Base-by-base conservation (phyloP, 2,797 vertebrate genomes). In the Hydrophis major region DNA sequence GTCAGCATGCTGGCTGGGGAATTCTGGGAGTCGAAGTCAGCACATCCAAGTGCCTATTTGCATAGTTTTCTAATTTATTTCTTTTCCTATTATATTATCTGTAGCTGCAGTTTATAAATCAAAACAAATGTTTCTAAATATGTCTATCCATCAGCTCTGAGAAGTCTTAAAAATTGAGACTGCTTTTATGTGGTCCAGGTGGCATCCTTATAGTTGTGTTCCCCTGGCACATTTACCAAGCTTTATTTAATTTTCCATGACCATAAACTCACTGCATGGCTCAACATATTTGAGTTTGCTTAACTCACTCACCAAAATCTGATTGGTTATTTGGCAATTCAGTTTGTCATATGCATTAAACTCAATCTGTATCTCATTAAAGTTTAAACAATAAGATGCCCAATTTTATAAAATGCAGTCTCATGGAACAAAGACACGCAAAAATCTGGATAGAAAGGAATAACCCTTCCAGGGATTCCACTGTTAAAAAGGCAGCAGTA, bases 401-500 rank as follows among this genome's bases (percentile, higher is more conserved):
- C 32, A 42, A 8, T 92, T 87, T 87, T 56, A 56, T 22, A 59
- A 87, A 32, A 66, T 0, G 37, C 86, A 91, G 8, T 89, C 94
- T 13, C 0, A 0, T 4, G 47, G 60, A 83, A 78, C 16, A 28
- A 47, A 74, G 10, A 20, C 0, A 87, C 18, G 87, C 6, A 78
- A 11, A 4, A 6, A 74, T 25, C 16, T 20, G 94, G n/a, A 7
- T 20, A 10, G n/a, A 25, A 25, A 92, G 12, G 20, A 94, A 92
- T 93, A 55, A 4, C 89, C 27, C 12, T 91, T 94, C 20, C 47
- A 92, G 25, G 90, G 87, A 93, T 93, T 89, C 32, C 88, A 5
- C 89, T 91, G 27, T 60, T 28, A 61, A 92, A 94, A 90, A 57
- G 37, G 61, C 42, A 89, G 37, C 55, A 27, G 13, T 25, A n/a